These are phyloP conservation scores for Ptyas mucosa DNA, from an alignment of 2,113 vertebrate species.

Conservation along the genomic window DNA sequence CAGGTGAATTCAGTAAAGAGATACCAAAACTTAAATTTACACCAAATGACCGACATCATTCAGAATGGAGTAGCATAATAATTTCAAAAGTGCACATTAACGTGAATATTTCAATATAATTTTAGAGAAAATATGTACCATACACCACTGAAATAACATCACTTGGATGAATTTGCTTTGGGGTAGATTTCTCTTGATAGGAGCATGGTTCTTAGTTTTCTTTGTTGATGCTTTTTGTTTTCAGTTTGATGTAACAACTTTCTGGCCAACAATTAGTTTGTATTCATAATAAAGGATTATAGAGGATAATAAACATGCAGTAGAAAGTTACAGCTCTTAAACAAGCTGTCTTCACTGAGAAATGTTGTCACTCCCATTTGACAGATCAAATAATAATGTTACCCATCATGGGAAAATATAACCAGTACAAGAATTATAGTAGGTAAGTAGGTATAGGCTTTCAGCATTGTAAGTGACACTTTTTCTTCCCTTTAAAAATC, in stretches of 20 bases:
- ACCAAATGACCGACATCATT: not conserved
- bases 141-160: slow-evolving; percentile 28
- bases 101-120: slow-evolving; percentile 21
- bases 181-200: not conserved
- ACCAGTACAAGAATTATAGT: slow-evolving; percentile 67
- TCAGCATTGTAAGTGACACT: slow-evolving; percentile 69
- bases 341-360: slow-evolving; percentile 65
- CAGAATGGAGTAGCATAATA: not conserved
- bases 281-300: slow-evolving; percentile 23
- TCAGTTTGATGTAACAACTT: slow-evolving; percentile 34
- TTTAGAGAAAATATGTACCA: not conserved
- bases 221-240: slow-evolving; percentile 4
- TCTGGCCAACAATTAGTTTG: slow-evolving; percentile 39
- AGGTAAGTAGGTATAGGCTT: slow-evolving; percentile 60
- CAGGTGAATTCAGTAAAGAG: not conserved
- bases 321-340: slow-evolving; percentile 63
- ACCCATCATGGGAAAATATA: slow-evolving; percentile 68
- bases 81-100: accelerated
- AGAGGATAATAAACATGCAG: slow-evolving; percentile 57
- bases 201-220: slow-evolving; percentile 19
- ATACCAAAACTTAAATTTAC: not conserved
- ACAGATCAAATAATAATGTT: slow-evolving; percentile 74
- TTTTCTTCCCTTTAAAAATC: slow-evolving; percentile 73
- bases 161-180: slow-evolving; percentile 25
- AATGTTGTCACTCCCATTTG: slow-evolving; percentile 67